phyloP scores from a whole-genome alignment of 2,888 invertebrate genomes.

The Leptinotarsa peninsularis region DNA sequence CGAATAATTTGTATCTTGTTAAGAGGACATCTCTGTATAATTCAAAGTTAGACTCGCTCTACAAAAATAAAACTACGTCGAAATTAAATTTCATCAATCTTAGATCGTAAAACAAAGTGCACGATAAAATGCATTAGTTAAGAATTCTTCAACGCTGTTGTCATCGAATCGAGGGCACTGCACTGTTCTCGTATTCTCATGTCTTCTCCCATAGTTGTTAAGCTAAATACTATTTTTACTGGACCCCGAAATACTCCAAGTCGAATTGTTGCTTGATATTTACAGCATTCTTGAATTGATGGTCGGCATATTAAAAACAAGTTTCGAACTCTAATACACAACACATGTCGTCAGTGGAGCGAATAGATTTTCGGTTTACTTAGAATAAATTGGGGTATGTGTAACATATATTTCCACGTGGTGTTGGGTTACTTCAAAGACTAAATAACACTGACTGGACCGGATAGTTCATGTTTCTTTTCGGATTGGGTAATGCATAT shows the following conservation, averaged over 20 bases:
- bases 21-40: no score
- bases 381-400: slow-evolving; percentile 25
- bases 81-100: no score
- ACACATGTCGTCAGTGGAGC: slow-evolving; percentile 29
- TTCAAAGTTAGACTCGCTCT: background rate
- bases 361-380: slow-evolving; percentile 23
- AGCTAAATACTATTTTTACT: slow-evolving; percentile 28
- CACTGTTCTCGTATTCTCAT: slow-evolving; percentile 13
- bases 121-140: background rate
- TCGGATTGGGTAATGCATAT: background rate
- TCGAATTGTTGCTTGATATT: slow-evolving; percentile 28
- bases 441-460: slow-evolving; percentile 4
- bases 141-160: background rate
- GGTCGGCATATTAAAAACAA: slow-evolving; percentile 29
- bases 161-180: slow-evolving; percentile 4
- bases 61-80: no score
- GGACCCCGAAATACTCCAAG: slow-evolving; percentile 26
- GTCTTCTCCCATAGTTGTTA: slow-evolving; percentile 7
- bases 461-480: background rate
- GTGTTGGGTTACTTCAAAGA: slow-evolving; percentile 17
- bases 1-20: no score
- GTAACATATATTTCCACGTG: background rate
- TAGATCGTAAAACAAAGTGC: no score
- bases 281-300: slow-evolving; percentile 28
- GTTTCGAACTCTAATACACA: slow-evolving; percentile 27